Evolutionary conservation across 2,113 vertebrate genomes (phyloP), one percentile per base, ranked within the genome.

Genomic region (Istiophorus platypterus): DNA sequence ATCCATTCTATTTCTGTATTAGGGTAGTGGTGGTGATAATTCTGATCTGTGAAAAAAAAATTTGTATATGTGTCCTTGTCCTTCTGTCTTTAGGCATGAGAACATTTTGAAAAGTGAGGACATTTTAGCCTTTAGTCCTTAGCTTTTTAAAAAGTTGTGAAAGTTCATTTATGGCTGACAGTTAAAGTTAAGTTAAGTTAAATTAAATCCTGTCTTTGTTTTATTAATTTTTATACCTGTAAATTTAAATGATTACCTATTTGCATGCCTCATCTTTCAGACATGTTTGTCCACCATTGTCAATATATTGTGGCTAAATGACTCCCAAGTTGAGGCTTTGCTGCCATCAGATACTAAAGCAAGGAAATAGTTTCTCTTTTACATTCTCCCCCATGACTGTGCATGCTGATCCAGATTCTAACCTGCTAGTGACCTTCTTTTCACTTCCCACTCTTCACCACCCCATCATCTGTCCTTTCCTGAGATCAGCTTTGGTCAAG

Each of bases 1-100:
- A 87, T 88, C 78, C 13, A 76, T 81, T 81, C 26, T 11, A 69
- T 85, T 71, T 81, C 72, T 82, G 45, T 78, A 59, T 57, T 66
- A 70, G 79, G 63, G 51, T 47, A 18, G 68, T 61, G 15, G 41
- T 42, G 82, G 74, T 59, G 45, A 26, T 37, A 58, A 17, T 74
- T 80, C 24, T 79, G 49, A 61, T 64, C 22, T 66, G 9, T 75
- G 57, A 34, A n/a, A n/a, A n/a, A n/a, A n/a, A n/a, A n/a, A 31
- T 68, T 75, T 64, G 49, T 72, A 42, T 54, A 41, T 70, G 62
- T 26, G 13, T 15, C 18, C 3, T 29, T 63, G 27, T 37, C 10
- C 5, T 29, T 58, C n/a, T 62, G 39, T 31, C 10, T 76, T 76
- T 7, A 56, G 77, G 20, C 34, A 29, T 27, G n/a, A 42, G 52